phyloP scores from a whole-genome alignment of 2,797 vertebrate species.

The Cryptoprocta ferox region DNA sequence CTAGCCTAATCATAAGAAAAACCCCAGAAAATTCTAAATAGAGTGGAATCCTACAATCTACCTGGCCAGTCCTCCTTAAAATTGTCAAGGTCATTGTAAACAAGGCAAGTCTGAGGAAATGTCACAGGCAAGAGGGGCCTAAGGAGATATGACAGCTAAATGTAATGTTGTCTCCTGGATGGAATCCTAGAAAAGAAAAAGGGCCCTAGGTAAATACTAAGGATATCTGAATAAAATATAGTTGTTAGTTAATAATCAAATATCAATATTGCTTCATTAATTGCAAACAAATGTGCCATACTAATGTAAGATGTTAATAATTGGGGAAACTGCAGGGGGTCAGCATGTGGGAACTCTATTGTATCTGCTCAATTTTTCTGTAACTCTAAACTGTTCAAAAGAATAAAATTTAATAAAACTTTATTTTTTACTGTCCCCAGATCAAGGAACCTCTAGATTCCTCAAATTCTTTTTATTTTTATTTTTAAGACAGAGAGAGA shows the following conservation, averaged over 20 bases:
- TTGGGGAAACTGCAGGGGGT: not conserved
- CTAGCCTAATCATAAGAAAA: not conserved
- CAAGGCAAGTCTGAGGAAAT: not conserved
- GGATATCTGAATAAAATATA: not conserved
- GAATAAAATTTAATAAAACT: not conserved
- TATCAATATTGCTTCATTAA: not conserved
- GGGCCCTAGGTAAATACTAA: not conserved
- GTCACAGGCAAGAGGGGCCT: not conserved
- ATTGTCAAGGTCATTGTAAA: not conserved
- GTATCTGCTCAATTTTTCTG: not conserved
- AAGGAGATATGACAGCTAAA: not conserved
- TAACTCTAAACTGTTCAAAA: not conserved
- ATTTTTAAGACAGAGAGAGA: no score
- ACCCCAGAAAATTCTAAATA: not conserved
- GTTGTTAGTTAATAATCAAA: not conserved
- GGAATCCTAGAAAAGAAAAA: not conserved
- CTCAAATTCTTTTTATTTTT: conserved; percentile 21
- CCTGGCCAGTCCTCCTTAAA: not conserved
- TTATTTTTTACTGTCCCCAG: not conserved
- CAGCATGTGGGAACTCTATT: not conserved
- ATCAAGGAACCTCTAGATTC: not conserved
- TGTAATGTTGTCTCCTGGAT: not conserved
- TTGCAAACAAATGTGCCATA: not conserved
- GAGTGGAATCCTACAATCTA: not conserved
- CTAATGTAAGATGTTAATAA: not conserved